Conservation (phyloP, 2,888 invertebrate species). For the Rambutsinella grinnellia region DNA sequence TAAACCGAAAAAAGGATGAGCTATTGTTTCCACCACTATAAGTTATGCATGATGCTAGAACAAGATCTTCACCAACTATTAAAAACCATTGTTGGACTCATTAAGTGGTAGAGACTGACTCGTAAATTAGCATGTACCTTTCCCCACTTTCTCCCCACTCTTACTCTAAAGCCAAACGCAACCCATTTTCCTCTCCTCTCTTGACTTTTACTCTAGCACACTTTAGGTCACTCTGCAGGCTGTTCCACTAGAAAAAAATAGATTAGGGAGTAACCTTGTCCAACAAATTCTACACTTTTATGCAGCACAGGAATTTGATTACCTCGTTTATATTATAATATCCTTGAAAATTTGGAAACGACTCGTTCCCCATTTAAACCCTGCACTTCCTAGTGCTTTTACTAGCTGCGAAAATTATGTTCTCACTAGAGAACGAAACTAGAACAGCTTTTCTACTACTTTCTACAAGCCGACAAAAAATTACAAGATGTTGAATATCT, state of each 20-base stretch:
- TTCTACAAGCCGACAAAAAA: not conserved
- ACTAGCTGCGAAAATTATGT: no score
- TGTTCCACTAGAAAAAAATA: no score
- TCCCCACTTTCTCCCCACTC: not conserved
- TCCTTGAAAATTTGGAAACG: not conserved
- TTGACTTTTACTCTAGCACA: no score
- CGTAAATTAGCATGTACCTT: not conserved
- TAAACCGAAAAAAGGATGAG: conserved; percentile 9
- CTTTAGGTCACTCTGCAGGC: no score
- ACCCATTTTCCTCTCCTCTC: no score
- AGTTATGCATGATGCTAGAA: conserved; percentile 3
- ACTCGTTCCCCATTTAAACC: no score
- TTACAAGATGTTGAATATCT: no score
- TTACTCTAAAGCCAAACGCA: not conserved
- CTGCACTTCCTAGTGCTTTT: no score
- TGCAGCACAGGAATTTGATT: not conserved
- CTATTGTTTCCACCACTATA: conserved; percentile 8
- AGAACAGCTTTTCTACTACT: no score
- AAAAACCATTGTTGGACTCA: not conserved
- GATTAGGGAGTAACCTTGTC: no score
- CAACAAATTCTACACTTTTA: no score
- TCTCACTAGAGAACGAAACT: no score
- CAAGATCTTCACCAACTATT: not conserved
- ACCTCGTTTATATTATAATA: not conserved
- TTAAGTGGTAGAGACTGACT: not conserved